Evolutionary conservation across 2,888 invertebrate genomes (phyloP).

Genomic region (Tridacna gigas): DNA sequence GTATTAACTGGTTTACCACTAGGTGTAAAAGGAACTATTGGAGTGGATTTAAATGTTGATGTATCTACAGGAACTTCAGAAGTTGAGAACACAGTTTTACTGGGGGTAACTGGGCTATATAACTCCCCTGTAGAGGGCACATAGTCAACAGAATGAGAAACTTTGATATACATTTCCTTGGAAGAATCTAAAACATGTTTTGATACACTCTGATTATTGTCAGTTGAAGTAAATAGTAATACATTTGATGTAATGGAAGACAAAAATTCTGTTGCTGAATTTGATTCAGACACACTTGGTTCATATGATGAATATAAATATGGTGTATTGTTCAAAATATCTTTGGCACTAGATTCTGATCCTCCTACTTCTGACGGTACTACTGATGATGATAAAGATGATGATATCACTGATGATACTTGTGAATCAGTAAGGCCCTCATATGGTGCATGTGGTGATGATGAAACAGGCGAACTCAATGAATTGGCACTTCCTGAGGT

Average conservation of each 20-base stretch:
- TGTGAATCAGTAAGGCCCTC: background rate
- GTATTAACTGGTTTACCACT: slow-evolving; percentile 49
- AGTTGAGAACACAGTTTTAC: slow-evolving; percentile 40
- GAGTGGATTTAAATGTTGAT: slow-evolving; percentile 48
- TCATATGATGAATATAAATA: slow-evolving; percentile 24
- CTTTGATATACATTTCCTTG: background rate
- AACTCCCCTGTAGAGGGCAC: slow-evolving; percentile 37
- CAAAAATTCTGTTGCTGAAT: slow-evolving; percentile 34
- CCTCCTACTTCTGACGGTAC: background rate
- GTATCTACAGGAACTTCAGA: slow-evolving; percentile 23
- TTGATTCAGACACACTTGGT: slow-evolving; percentile 33
- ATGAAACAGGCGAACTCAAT: slow-evolving; percentile 3
- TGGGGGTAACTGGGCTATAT: slow-evolving; percentile 43
- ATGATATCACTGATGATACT: slow-evolving; percentile 29
- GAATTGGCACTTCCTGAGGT: slow-evolving; percentile 21
- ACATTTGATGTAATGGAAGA: background rate
- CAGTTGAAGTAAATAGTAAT: slow-evolving; percentile 30
- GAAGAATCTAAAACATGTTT: slow-evolving; percentile 2
- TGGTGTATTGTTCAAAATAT: background rate
- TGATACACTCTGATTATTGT: background rate
- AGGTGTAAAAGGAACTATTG: slow-evolving; percentile 42
- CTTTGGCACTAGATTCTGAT: slow-evolving; percentile 4
- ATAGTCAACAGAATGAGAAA: slow-evolving; percentile 27
- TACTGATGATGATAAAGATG: slow-evolving; percentile 23
- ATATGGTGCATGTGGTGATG: slow-evolving; percentile 22